A percentile compares a stretch with the other conserved stretches of the same genome.
Evolutionary conservation across 92 coral and sea anemone species (phyloP).

Genomic region (Umimayanthus chanpuru): DNA sequence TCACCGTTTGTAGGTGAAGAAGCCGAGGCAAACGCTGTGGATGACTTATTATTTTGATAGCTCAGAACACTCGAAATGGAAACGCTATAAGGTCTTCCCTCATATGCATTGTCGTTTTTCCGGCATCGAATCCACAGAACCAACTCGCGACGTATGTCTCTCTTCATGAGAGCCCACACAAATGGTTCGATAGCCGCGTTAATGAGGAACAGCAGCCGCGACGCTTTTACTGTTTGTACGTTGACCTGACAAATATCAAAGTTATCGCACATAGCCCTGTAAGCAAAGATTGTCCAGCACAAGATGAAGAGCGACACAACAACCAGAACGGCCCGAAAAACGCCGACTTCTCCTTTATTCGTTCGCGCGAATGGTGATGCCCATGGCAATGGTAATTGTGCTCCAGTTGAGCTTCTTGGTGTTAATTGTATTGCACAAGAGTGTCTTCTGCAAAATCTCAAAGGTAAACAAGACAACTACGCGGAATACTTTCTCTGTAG

Average conservation of each 20-base stretch:
- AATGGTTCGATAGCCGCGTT: conserved; percentile 15
- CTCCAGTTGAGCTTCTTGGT: conserved; percentile 4
- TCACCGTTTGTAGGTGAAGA: background rate
- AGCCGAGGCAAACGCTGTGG: background rate
- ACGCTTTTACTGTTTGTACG: background rate
- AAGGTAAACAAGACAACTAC: background rate
- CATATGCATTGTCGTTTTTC: background rate
- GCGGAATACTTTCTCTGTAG: background rate
- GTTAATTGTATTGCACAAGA: background rate
- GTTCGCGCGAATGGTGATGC: background rate
- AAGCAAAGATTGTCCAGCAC: conserved; percentile 11
- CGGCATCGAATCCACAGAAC: background rate
- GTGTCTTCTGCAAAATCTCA: conserved; percentile 3
- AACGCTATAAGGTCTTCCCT: background rate
- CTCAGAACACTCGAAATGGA: conserved; percentile 1
- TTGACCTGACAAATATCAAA: background rate
- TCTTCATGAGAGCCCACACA: conserved; percentile 20
- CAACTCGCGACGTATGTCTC: background rate
- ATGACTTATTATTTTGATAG: background rate
- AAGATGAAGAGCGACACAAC: conserved; percentile 6
- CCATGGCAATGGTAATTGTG: background rate
- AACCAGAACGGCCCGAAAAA: conserved; percentile 3
- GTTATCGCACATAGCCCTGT: background rate
- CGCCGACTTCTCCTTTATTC: conserved; percentile 10
- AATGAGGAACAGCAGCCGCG: background rate